Conservation (phyloP, 2,797 vertebrate genomes). For the Arrhamphus sclerolepis region DNA sequence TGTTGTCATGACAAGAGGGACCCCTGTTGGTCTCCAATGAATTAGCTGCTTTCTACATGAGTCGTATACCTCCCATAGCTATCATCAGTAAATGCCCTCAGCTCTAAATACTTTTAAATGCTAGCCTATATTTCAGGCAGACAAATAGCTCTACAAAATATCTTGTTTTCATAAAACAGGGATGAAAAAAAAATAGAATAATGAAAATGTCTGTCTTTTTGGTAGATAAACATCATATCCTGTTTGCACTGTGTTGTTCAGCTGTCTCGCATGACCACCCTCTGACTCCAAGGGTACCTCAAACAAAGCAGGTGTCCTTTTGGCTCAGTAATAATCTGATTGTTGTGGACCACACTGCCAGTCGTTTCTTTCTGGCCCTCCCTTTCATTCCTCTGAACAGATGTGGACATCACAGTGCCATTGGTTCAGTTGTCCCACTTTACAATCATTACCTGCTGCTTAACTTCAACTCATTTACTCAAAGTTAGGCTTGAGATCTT, state of each 20-base stretch:
- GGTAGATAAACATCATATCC: constrained; percentile 23
- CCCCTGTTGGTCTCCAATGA: constrained; percentile 48
- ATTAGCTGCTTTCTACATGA: constrained; percentile 6
- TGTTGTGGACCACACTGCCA: constrained; percentile 76
- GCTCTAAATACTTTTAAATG: constrained; percentile 1
- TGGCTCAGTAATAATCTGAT: constrained; percentile 59
- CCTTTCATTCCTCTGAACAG: constrained; percentile 51
- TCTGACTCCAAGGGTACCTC: constrained; percentile 50
- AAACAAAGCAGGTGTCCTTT: constrained; percentile 71
- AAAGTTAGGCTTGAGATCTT: neutral
- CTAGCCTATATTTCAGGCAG: neutral
- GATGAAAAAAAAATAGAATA: neutral
- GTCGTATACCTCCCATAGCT: neutral
- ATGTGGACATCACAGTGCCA: constrained; percentile 49
- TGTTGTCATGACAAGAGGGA: constrained; percentile 22
- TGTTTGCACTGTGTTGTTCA: constrained; percentile 54
- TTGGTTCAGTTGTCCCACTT: constrained; percentile 23
- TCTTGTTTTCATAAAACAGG: neutral
- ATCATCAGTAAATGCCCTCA: neutral
- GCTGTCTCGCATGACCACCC: constrained; percentile 53
- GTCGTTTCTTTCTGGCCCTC: constrained; percentile 29
- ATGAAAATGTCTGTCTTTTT: constrained; percentile 27
- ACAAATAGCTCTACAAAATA: constrained; percentile 1
- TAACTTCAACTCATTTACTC: constrained; percentile 7
- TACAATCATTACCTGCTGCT: constrained; percentile 5